These are phyloP conservation scores for Frankliniella fusca DNA, from an alignment of 2,888 invertebrate species.

Conservation along the genomic window DNA sequence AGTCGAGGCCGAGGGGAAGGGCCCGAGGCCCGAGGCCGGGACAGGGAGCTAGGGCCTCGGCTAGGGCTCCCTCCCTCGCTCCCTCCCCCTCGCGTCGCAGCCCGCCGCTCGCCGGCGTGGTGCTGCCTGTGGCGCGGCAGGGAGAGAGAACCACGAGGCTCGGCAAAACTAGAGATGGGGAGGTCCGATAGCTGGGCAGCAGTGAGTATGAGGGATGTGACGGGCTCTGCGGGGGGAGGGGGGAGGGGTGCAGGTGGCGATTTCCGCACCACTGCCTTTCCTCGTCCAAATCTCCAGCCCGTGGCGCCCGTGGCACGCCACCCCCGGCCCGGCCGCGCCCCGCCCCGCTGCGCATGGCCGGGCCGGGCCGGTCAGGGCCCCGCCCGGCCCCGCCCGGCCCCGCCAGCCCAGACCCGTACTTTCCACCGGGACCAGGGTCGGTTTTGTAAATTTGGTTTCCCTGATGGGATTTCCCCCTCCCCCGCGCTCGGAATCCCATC, in stretches of 20 bases:
- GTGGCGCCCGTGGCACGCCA: not conserved
- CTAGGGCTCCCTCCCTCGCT: not conserved
- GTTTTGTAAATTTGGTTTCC: slow-evolving; percentile 44
- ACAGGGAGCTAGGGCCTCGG: too few species aligned
- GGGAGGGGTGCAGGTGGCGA: not conserved
- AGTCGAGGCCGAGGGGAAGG: not conserved
- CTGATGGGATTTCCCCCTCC: slow-evolving; percentile 37
- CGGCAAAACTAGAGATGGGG: not conserved
- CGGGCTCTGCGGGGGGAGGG: not conserved
- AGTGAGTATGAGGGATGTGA: not conserved
- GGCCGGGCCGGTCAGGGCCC: not conserved
- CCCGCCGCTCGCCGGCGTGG: too few species aligned
- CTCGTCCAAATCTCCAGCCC: not conserved
- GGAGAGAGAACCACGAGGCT: not conserved
- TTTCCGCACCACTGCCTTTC: not conserved
- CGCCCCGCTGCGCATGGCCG: not conserved
- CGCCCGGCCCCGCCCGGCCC: not conserved
- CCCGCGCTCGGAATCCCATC: not conserved
- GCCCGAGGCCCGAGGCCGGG: not conserved
- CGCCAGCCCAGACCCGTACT: not conserved
- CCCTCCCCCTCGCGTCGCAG: not conserved
- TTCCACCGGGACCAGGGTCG: slow-evolving; percentile 38
- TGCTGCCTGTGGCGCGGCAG: not conserved
- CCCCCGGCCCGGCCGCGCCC: not conserved
- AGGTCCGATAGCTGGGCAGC: not conserved